phyloP scores from a whole-genome alignment of 2,888 invertebrate species.

The Rhaphigaster nebulosa region DNA sequence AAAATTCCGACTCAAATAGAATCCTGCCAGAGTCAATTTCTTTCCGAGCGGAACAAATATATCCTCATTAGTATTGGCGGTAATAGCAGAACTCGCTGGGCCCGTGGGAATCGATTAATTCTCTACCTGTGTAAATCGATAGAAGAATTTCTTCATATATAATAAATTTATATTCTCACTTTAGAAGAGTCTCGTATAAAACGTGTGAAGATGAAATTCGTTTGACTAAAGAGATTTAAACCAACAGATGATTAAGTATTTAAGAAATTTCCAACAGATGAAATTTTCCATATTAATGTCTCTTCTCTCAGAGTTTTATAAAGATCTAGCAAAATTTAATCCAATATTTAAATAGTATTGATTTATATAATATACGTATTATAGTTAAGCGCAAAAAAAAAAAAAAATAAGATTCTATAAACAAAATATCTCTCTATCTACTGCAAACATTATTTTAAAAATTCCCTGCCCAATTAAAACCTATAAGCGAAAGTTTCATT shows the following conservation, averaged over 20 bases:
- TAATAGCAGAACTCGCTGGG: background rate
- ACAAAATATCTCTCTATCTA: too few relatives aligned
- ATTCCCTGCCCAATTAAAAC: too few relatives aligned
- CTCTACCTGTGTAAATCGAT: background rate
- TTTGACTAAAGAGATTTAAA: background rate
- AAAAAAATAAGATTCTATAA: too few relatives aligned
- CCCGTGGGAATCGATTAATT: background rate
- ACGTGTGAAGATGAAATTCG: background rate
- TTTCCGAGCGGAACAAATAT: background rate
- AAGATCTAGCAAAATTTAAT: too few relatives aligned
- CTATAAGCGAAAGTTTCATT: too few relatives aligned
- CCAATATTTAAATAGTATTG: too few relatives aligned
- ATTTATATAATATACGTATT: too few relatives aligned
- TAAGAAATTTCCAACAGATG: background rate
- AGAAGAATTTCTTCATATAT: background rate
- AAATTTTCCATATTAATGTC: too few relatives aligned
- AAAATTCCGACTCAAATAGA: conserved; percentile 46
- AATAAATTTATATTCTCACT: background rate
- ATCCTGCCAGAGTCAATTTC: conserved; percentile 33
- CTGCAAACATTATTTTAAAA: too few relatives aligned
- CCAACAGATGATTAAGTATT: background rate
- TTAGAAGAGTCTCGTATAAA: background rate
- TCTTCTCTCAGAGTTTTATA: too few relatives aligned
- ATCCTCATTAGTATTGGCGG: conserved; percentile 48
- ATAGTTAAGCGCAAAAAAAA: too few relatives aligned